Percentiles rank a stretch among this genome's conserved stretches.
Conservation (phyloP, 2,113 vertebrate species). For the Brachionichthys hirsutus region DNA sequence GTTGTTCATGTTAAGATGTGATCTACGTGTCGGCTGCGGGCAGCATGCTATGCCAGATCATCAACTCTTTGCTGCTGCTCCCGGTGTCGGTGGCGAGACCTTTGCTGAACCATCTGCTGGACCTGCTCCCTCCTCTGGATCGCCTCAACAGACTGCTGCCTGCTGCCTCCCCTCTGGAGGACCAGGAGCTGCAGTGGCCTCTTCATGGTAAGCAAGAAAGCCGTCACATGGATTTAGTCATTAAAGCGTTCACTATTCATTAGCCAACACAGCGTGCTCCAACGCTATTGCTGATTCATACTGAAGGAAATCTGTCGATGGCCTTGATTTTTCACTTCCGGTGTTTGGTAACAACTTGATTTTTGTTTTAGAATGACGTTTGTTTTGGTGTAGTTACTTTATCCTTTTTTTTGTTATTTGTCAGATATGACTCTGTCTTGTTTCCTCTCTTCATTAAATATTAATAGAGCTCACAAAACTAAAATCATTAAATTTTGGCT, state of each 20-base stretch:
- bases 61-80: constrained; percentile 89
- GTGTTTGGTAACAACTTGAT: too few species aligned
- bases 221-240: background rate
- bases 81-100: constrained; percentile 92
- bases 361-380: too few species aligned
- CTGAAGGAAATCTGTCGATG: too few species aligned
- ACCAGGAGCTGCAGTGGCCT: constrained; percentile 98
- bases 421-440: too few species aligned
- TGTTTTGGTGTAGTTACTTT: too few species aligned
- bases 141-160: constrained; percentile 91
- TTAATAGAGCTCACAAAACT: too few species aligned
- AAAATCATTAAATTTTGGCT: too few species aligned
- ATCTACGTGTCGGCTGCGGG: constrained; percentile 96
- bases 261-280: too few species aligned
- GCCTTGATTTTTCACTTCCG: too few species aligned
- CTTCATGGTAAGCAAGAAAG: constrained; percentile 84
- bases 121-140: constrained; percentile 92
- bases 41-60: constrained; percentile 96
- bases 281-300: too few species aligned
- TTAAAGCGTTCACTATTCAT: background rate
- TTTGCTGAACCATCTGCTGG: constrained; percentile 87
- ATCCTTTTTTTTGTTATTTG: background rate
- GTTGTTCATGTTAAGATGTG: constrained; percentile 79
- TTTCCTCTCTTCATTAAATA: too few species aligned
- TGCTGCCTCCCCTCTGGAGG: constrained; percentile 90